Conservation (phyloP, 1,140 invertebrate genomes). For the Phymastichus coffea region DNA sequence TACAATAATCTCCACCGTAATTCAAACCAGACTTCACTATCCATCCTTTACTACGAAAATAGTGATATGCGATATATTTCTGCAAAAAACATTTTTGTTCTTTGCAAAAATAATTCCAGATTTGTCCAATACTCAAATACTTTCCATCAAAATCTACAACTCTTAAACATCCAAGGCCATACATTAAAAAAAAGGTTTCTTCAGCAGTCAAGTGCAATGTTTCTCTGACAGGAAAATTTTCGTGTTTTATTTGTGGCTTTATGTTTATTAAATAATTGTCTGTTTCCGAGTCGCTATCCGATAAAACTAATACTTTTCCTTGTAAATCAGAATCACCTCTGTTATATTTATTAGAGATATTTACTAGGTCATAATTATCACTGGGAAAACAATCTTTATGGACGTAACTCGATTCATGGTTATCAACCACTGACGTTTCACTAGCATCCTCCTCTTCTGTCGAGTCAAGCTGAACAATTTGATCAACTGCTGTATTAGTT, state of each 20-base stretch:
- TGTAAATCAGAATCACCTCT: conserved; percentile 48
- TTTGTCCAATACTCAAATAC: conserved; percentile 58
- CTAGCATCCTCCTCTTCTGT: conserved; percentile 47
- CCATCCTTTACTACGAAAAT: conserved; percentile 87
- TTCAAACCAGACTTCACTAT: conserved; percentile 85
- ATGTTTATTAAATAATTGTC: conserved; percentile 66
- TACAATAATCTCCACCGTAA: conserved; percentile 87
- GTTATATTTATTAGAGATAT: conserved; percentile 33
- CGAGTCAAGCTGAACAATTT: conserved; percentile 45
- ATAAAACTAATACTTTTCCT: conserved; percentile 61
- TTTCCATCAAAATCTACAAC: conserved; percentile 61
- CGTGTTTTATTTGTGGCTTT: conserved; percentile 60
- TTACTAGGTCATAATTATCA: conserved; percentile 27
- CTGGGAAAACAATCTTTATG: conserved; percentile 37
- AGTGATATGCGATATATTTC: conserved; percentile 81
- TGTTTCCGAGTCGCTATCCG: conserved; percentile 67
- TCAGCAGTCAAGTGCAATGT: conserved; percentile 68
- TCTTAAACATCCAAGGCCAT: conserved; percentile 72
- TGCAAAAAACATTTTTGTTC: conserved; percentile 67
- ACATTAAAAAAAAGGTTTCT: conserved; percentile 80
- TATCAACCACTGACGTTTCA: conserved; percentile 45
- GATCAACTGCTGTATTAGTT: conserved; percentile 34
- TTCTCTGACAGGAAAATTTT: conserved; percentile 63
- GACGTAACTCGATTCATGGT: no score
- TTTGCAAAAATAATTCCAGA: conserved; percentile 68